These are phyloP conservation scores for Podargus strigoides DNA, from an alignment of 2,797 vertebrate genomes.

Conservation along the genomic window DNA sequence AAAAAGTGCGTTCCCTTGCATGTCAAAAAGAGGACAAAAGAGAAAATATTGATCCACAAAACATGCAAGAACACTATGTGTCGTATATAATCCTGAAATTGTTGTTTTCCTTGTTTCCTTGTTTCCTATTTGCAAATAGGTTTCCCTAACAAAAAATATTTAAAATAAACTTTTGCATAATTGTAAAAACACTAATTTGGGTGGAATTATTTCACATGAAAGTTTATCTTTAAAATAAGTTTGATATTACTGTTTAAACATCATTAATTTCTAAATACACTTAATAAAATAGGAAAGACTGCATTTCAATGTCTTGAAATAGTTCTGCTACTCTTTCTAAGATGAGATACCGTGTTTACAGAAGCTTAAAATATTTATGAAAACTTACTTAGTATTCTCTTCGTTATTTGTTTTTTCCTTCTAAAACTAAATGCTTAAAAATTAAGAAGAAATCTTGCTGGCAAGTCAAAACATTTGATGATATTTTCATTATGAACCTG, in stretches of 20 bases:
- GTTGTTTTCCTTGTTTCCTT: not conserved
- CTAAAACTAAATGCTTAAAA: not conserved
- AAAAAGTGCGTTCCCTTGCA: not conserved
- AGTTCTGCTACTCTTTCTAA: not conserved
- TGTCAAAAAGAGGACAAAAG: not conserved
- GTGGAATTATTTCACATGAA: not conserved
- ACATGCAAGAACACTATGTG: not conserved
- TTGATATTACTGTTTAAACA: not conserved
- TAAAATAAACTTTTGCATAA: not conserved
- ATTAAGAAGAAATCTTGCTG: not conserved
- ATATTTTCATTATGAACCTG: not conserved
- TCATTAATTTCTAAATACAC: not conserved
- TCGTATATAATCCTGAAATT: not conserved
- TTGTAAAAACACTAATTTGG: not conserved
- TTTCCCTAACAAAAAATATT: not conserved
- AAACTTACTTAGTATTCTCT: not conserved
- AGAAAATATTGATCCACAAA: not conserved
- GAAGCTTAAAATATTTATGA: not conserved
- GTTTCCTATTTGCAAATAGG: not conserved
- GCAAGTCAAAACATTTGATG: not conserved
- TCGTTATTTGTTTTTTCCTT: not conserved
- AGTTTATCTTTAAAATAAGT: not conserved
- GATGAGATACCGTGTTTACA: not conserved
- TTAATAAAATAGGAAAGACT: not conserved
- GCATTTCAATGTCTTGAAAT: not conserved